Evolutionary conservation across 2,797 vertebrate species (phyloP).

Genomic region (Alectoris magna): DNA sequence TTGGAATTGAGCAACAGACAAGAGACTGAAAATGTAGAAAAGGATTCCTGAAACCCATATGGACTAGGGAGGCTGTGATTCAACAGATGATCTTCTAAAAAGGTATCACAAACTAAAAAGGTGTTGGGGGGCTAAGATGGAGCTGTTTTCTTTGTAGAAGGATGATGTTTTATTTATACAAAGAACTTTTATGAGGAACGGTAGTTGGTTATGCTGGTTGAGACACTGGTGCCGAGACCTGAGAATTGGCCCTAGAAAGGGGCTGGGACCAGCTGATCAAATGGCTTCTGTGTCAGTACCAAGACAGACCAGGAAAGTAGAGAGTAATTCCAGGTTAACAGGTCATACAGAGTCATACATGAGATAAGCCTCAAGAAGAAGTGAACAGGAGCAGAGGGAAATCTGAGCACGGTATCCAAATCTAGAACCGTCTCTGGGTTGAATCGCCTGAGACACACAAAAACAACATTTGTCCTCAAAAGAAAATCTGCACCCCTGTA

Average conservation of each 20-base stretch:
- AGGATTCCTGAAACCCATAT: neutral
- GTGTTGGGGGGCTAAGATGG: neutral
- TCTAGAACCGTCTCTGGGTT: neutral
- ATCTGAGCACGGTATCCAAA: neutral
- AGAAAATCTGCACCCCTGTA: neutral
- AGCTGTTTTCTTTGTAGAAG: neutral
- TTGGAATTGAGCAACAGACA: neutral
- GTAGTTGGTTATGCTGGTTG: neutral
- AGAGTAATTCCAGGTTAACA: neutral
- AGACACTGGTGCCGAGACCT: neutral
- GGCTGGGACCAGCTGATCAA: neutral
- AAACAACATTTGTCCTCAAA: neutral
- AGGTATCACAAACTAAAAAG: neutral
- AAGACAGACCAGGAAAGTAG: neutral
- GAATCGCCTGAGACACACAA: neutral
- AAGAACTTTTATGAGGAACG: neutral
- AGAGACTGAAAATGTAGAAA: neutral
- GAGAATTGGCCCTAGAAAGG: neutral
- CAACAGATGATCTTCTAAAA: neutral
- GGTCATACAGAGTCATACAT: neutral
- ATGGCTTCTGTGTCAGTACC: neutral
- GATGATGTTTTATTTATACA: neutral
- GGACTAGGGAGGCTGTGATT: neutral
- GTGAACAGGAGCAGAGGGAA: neutral
- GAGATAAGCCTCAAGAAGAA: neutral